phyloP scores from a whole-genome alignment of 2,888 invertebrate genomes.

The Pseudanteris insignis region DNA sequence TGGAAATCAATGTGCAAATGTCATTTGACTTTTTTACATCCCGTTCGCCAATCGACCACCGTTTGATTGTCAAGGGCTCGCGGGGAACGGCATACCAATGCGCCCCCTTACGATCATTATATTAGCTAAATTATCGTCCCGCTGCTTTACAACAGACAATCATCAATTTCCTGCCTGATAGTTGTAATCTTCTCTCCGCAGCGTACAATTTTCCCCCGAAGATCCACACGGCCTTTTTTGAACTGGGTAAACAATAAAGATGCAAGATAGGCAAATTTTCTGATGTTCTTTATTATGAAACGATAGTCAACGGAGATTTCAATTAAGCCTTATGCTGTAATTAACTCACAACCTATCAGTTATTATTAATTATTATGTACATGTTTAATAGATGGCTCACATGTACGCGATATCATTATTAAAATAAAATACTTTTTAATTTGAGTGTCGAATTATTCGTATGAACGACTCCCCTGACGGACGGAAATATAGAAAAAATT shows the following conservation, averaged over 20 bases:
- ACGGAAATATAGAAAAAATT: no score
- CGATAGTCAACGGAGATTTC: no score
- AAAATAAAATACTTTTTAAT: no score
- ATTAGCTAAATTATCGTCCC: conserved; percentile 23
- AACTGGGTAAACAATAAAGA: conserved; percentile 13
- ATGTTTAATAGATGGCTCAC: no score
- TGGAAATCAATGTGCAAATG: no score
- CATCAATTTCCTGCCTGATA: conserved; percentile 22
- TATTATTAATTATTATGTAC: background rate
- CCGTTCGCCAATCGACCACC: conserved; percentile 27
- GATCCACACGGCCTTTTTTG: background rate
- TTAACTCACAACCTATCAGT: background rate
- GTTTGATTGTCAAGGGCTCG: conserved; percentile 30
- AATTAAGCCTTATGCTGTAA: conserved; percentile 4
- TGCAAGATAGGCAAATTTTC: conserved; percentile 5
- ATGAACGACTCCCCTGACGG: no score
- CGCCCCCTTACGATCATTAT: conserved; percentile 23
- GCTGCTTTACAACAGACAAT: conserved; percentile 13
- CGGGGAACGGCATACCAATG: conserved; percentile 23
- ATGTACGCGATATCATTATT: no score
- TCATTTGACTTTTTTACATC: background rate
- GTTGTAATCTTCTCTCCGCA: conserved; percentile 24
- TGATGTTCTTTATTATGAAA: background rate
- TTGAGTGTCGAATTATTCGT: no score
- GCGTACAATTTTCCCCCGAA: conserved; percentile 7